Evolutionary conservation across 2,888 invertebrate genomes (phyloP), one percentile per base, ranked within the genome.

Genomic region (Tetranychus truncatus): DNA sequence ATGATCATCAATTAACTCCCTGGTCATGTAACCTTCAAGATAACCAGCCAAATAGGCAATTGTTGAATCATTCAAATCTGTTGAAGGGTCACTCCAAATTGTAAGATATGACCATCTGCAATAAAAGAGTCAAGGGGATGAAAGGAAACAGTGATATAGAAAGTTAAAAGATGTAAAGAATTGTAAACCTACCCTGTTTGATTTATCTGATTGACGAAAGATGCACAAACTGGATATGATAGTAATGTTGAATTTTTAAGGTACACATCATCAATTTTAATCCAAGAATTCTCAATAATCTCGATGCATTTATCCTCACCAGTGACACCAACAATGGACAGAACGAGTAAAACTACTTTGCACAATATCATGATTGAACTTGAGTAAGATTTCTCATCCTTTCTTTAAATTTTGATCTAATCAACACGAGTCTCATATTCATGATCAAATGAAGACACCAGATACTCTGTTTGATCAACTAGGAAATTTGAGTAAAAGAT

Each of bases 1-100:
- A 81, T 91, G 89, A 80, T 88, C 87, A 81, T 89, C 88, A 79
- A 93, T 91, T 76, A 90, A 85, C 77, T 88, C 88, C 88, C 89
- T 89, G 11, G 92, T 91, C 5, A 92, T 82, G 44, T 88, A 88
- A 0, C 92, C 93, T 82, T 94, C 93, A 0, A 90, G 86, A 67
- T 90, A 85, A 6, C 94, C 94, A 1, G 93, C 92, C 1, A 90
- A 89, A 82, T 89, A 91, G 0, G 92, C 91, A 84, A 93, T 93
- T 7, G 15, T 11, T n/a, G 44, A 44, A 45, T 72, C 72, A n/a
- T n/a, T n/a, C 15, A 34, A n/a, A 21, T 72, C 11, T n/a, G 72
- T n/a, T 24, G 69, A 69, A 69, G 69, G 55, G 55, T 55, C 55
- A 55, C 55, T 55, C 55, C 55, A 55, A 55, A 55, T 55, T 9